Evolutionary conservation across 2,113 vertebrate genomes (phyloP).

Genomic region (Mormyrus iriodes): DNA sequence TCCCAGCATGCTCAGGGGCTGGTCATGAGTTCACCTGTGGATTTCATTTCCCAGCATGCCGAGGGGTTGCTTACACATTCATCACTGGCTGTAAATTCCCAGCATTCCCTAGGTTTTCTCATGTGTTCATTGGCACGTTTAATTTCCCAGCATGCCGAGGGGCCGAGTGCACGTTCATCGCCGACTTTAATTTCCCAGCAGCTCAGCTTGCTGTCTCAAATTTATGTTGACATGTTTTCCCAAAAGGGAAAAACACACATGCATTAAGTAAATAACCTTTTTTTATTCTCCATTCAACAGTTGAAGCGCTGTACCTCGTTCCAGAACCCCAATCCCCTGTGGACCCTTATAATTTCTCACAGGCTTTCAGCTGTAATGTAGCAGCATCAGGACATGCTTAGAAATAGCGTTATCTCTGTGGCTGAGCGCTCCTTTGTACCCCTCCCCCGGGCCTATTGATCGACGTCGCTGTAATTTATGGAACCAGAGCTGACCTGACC

Average conservation of each 20-base stretch:
- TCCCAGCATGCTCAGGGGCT: neutral
- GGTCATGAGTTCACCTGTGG: neutral
- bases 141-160: constrained; percentile 14
- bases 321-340: neutral
- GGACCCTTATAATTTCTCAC: constrained; percentile 1
- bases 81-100: neutral
- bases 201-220: neutral
- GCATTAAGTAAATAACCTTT: constrained; percentile 18
- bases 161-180: neutral
- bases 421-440: neutral
- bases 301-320: neutral
- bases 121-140: neutral
- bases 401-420: constrained; percentile 18
- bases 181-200: constrained; percentile 14
- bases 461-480: constrained; percentile 13
- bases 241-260: constrained; percentile 7
- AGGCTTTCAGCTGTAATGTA: constrained; percentile 6
- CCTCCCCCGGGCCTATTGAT: neutral
- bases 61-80: neutral
- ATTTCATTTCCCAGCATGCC: constrained; percentile 9
- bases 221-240: constrained; percentile 18
- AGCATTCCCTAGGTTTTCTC: neutral
- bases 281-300: constrained; percentile 8
- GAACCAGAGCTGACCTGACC: neutral
- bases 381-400: neutral